Evolutionary conservation across 2,113 vertebrate species (phyloP), one percentile per base, ranked within the genome.

Genomic region (Struthidea cinerea): DNA sequence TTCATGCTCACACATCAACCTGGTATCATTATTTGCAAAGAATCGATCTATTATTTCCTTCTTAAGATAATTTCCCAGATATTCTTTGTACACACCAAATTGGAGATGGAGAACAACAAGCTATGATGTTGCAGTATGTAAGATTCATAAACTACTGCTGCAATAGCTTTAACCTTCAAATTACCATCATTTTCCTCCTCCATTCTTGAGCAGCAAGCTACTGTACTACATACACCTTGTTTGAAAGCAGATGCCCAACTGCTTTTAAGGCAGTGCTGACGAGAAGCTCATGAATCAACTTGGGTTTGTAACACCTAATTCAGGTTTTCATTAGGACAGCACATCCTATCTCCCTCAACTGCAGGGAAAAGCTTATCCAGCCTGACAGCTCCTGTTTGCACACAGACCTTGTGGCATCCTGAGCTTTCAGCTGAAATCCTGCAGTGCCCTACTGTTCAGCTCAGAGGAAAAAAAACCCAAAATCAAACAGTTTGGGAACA

Each of bases 181-280:
- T 92, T 44, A 90, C 63, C 63, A 78, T 46, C 0, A 35, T 85
- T 92, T 93, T 41, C 33, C 73, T 94, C 64, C 65, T 97, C 68
- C 68, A 30, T 87, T 94, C 87, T 90, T 97, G 83, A 92, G 90
- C 77, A 97, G 94, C 92, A 82, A 90, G 67, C 95, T 92, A 94
- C 28, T 80, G 85, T 84, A 50, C 61, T n/a, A 41, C 13, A 68
- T n/a, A 41, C 13, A 68, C n/a, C 39, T 81, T 4, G 2, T 63
- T 33, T 90, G 46, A 94, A 84, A 89, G 92, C 73, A 95, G 79
- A 84, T 56, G 89, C 10, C 14, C 65, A 88, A 65, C 89, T 81
- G 82, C 84, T 96, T 94, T 92, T 83, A 90, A 88, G 84, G 87
- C 24, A 89, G 97, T 13, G 33, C 94, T 93, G 22, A 84, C 0